Base-by-base conservation (phyloP, 2,797 vertebrate genomes). In the Merluccius polli region DNA sequence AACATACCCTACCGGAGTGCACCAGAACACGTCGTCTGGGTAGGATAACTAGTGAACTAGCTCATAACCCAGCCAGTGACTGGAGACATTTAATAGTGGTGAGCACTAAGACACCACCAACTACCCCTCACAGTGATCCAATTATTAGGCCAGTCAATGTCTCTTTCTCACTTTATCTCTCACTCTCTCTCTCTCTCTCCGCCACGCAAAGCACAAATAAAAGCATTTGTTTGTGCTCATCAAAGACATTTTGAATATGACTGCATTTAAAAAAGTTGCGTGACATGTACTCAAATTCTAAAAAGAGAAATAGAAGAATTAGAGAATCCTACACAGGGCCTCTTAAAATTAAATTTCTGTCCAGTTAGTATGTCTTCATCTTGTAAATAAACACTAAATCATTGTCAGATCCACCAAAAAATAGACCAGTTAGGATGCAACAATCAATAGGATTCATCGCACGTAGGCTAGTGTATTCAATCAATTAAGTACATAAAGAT, bases 41-140 rank as follows among this genome's bases (percentile, higher is more conserved):
- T 36, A 71, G 79, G 33, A 41, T 77, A 78, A 77, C 77, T 59
- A 29, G 52, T 69, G 36, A 84, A 75, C 77, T 27, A 52, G 48
- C 48, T 3, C 15, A 44, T 4, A n/a, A n/a, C 48, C 21, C 52
- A 63, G 15, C 41, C 41, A 48, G 41, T 1, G 41, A 2, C 41
- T 48, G 41, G 52, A 63, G 52, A 2, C n/a, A 11, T 63, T 63
- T 27, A 24, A 27, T 11, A 10, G 52, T 3, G 52, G 11, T 63
- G 44, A 18, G 44, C 18, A 21, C 44, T 63, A 11, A 63, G 5
- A 27, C 3, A 27, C n/a, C 7, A 63, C 4, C 52, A 63, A 24
- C n/a, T 24, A 27, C n/a, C 52, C 8, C 52, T 63, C 52, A 63
- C n/a, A 63, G 52, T 11, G 21, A 52, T 18, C 4, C 48, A 6